Base-by-base conservation (phyloP, 2,888 invertebrate genomes). In the Noctua comes region DNA sequence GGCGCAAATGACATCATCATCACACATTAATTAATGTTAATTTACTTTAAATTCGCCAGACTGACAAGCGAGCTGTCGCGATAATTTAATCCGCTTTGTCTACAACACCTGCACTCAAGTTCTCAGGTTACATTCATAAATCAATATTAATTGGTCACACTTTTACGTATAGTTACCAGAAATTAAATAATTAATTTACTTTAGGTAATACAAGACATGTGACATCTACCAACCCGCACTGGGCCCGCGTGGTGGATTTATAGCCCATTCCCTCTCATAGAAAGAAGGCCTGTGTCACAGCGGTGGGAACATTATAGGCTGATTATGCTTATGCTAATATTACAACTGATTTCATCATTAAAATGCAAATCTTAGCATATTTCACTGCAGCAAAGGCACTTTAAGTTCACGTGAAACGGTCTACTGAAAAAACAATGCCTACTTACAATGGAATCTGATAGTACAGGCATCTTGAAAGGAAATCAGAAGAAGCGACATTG, bases 51-150 rank as follows among this genome's bases (percentile, higher is more conserved):
- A 82, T 82, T 80, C 43, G 40, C 73, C 65, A 88, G 86, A 88
- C 88, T 69, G 68, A 70, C 73, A 75, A 86, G 72, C 88, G 74
- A 73, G 51, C 46, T 59, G 75, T 68, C 76, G 43, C 59, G 36
- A 36, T 71, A 74, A 68, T 46, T 71, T 76, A 51, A 27, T 57
- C n/a, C 48, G 43, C 73, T 77, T 79, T 76, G 78, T 82, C 57
- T 73, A 59, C 73, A 71, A 83, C 89, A 88, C 88, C 88, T 88
- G 88, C 86, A 84, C 80, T 59, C 4, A 77, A 73, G 77, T 57
- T 89, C 88, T 88, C 89, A 84, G 27, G 73, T 88, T 88, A 88
- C 88, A 85, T 73, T 77, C 65, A 79, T 76, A 78, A 59, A 85
- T 87, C 68, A 77, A 82, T 82, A 80, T 85, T 83, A 80, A 85